Percentiles rank a stretch among this genome's conserved stretches.
These are phyloP conservation scores for Mus caroli DNA, from an alignment of 2,797 vertebrate species.

Conservation along the genomic window DNA sequence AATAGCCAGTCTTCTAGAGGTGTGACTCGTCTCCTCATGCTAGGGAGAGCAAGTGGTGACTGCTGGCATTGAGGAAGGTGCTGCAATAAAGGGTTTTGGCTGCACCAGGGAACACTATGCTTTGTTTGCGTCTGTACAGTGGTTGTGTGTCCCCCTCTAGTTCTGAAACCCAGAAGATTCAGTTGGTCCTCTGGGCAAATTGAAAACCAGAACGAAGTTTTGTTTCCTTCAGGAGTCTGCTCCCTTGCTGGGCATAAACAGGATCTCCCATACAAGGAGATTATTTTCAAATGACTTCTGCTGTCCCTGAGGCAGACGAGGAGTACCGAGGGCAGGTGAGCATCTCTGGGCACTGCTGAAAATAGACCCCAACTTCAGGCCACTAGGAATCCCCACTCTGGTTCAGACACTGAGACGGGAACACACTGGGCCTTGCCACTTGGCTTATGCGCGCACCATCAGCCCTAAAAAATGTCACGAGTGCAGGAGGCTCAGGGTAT, in stretches of 20 bases:
- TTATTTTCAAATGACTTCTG: not conserved
- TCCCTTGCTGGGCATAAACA: not conserved
- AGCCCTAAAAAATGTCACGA: not conserved
- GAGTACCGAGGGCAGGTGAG: not conserved
- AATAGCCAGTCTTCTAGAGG: constrained; percentile 3
- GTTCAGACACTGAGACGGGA: not conserved
- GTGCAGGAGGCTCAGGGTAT: no score
- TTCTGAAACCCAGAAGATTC: not conserved
- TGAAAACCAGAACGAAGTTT: not conserved
- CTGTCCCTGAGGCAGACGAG: not conserved
- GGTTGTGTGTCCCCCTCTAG: not conserved
- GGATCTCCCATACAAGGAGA: not conserved
- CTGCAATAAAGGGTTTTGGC: constrained; percentile 79
- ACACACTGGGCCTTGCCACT: no score
- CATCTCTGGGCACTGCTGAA: not conserved
- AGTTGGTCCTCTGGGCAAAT: not conserved
- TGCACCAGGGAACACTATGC: not conserved
- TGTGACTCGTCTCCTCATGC: not conserved
- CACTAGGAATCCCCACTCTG: not conserved
- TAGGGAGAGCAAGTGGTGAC: constrained; percentile 28
- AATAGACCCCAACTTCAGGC: not conserved
- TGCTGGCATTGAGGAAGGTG: not conserved
- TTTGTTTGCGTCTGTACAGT: not conserved
- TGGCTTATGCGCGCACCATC: not conserved
- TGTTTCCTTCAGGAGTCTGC: not conserved